A percentile compares a stretch with the other conserved stretches of the same genome.
phyloP scores from a whole-genome alignment of 2,888 invertebrate species.

The Bursaphelenchus okinawaensis region DNA sequence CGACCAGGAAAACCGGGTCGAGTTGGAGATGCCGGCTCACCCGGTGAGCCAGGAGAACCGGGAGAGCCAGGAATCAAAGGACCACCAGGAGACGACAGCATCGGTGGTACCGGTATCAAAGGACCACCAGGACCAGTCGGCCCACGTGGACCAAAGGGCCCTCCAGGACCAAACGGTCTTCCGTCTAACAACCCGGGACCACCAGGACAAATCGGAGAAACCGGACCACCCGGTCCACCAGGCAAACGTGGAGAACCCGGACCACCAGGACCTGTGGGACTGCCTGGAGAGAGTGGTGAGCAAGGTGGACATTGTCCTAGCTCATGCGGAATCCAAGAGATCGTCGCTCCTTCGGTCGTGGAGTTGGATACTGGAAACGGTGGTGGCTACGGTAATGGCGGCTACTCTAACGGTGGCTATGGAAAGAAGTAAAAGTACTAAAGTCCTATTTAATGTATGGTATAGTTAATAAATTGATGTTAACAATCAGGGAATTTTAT shows the following conservation, averaged over 20 bases:
- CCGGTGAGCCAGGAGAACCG: constrained; percentile 17
- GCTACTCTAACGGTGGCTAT: constrained; percentile 11
- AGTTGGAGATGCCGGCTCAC: constrained; percentile 39
- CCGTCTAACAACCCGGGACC: constrained; percentile 44
- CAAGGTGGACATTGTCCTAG: constrained; percentile 56
- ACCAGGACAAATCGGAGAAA: constrained; percentile 29
- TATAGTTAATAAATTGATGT: no score
- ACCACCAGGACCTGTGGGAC: constrained; percentile 51
- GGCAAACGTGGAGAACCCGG: constrained; percentile 50
- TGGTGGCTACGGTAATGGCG: constrained; percentile 8
- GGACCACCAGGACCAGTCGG: constrained; percentile 42
- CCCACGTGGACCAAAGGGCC: constrained; percentile 51
- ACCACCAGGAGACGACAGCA: constrained; percentile 55
- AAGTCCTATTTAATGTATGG: no score
- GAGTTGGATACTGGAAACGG: constrained; percentile 36
- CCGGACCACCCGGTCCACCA: constrained; percentile 51
- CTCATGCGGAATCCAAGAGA: constrained; percentile 55
- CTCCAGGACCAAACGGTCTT: constrained; percentile 52
- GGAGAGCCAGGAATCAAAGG: constrained; percentile 48
- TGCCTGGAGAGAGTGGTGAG: constrained; percentile 50
- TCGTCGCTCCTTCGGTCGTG: constrained; percentile 51
- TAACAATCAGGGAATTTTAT: no score
- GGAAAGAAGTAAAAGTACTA: constrained; percentile 13
- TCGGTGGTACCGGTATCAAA: constrained; percentile 56
- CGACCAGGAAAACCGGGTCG: constrained; percentile 51